These are phyloP conservation scores for Ecdyonurus torrentis DNA, from an alignment of 2,888 invertebrate species.

Conservation along the genomic window DNA sequence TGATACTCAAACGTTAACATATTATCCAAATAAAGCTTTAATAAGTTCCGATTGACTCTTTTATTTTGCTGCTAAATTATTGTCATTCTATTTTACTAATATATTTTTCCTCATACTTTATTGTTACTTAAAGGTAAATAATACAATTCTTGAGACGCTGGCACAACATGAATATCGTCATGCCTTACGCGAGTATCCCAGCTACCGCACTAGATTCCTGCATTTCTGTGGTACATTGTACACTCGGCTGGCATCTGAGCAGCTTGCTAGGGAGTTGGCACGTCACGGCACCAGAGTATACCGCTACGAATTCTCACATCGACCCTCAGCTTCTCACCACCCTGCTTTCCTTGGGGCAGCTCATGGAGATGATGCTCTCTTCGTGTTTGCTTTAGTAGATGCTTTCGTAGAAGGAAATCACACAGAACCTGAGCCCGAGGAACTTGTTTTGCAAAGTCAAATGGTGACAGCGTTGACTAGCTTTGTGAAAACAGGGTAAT, in stretches of 20 bases:
- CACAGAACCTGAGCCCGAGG: neutral
- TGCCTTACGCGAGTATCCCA: neutral
- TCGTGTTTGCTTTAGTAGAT: slow-evolving; percentile 13
- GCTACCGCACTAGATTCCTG: slow-evolving; percentile 10
- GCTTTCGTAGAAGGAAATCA: slow-evolving; percentile 1
- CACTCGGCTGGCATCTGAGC: slow-evolving; percentile 11
- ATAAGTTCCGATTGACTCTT: no score
- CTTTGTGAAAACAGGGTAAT: slow-evolving; percentile 16
- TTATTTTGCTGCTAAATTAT: no score
- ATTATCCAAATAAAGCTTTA: no score
- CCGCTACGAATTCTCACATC: slow-evolving; percentile 19
- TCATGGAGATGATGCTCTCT: slow-evolving; percentile 16
- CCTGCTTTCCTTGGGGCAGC: slow-evolving; percentile 14
- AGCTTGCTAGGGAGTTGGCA: slow-evolving; percentile 12
- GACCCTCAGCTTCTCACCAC: slow-evolving; percentile 15
- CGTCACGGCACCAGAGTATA: slow-evolving; percentile 13
- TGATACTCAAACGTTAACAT: no score
- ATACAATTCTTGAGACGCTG: neutral
- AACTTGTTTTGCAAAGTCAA: slow-evolving; percentile 9
- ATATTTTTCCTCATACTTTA: no score
- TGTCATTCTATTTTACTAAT: no score
- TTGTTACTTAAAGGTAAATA: no score
- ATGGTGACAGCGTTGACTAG: slow-evolving; percentile 14
- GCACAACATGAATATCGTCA: slow-evolving; percentile 4
- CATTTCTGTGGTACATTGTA: slow-evolving; percentile 15